phyloP scores from a whole-genome alignment of 64 coral and sea anemone species.

The Pocillopora verrucosa region DNA sequence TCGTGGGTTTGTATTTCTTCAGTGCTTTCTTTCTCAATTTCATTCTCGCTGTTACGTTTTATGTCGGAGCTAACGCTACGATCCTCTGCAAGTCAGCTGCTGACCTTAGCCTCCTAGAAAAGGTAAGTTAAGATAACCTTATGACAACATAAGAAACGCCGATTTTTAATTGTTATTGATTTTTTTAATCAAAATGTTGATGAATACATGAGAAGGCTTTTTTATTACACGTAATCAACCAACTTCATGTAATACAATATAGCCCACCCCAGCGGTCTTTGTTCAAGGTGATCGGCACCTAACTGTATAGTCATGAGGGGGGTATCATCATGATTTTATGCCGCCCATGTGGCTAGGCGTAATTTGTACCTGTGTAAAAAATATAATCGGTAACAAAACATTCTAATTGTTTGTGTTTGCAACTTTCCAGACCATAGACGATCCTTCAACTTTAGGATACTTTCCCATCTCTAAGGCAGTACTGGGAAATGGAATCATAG shows the following conservation, averaged over 20 bases:
- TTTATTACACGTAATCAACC: too few species aligned
- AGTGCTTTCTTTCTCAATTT: conserved; percentile 61
- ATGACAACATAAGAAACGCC: neutral
- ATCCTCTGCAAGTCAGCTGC: conserved; percentile 68
- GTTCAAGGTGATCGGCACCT: too few species aligned
- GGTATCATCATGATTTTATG: too few species aligned
- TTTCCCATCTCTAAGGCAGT: conserved; percentile 67
- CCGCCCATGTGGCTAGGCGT: too few species aligned
- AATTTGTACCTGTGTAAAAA: neutral
- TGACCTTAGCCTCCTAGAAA: conserved; percentile 66
- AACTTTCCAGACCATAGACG: conserved; percentile 67
- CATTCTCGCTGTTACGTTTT: conserved; percentile 51
- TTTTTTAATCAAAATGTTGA: too few species aligned
- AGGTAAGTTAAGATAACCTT: conserved; percentile 23
- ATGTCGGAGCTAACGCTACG: conserved; percentile 66
- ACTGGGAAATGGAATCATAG: conserved; percentile 49
- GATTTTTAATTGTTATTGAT: too few species aligned
- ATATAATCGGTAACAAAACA: neutral
- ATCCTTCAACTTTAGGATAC: conserved; percentile 72
- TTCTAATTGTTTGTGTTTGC: neutral
- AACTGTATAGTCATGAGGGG: too few species aligned
- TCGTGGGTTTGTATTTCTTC: conserved; percentile 49
- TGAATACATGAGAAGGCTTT: too few species aligned
- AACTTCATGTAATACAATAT: too few species aligned
- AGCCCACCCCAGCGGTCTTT: too few species aligned